Percentiles rank a stretch among this genome's conserved stretches.
Evolutionary conservation across 2,797 vertebrate genomes (phyloP).

Genomic region (Perdix hodgsoniae): DNA sequence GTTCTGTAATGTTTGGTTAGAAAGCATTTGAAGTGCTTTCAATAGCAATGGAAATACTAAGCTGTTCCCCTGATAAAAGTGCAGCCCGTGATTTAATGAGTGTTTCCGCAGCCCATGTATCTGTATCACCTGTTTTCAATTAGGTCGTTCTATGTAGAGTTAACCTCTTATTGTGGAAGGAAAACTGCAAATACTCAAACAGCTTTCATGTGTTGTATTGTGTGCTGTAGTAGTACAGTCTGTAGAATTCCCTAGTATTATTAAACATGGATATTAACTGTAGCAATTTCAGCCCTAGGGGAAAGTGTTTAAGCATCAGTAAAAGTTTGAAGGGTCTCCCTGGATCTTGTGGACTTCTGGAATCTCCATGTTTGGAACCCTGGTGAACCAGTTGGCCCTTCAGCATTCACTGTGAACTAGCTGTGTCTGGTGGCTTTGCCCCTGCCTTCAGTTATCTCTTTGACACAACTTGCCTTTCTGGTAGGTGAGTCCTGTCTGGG

Average conservation of each 20-base stretch:
- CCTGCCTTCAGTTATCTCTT: background rate
- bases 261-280: background rate
- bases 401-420: background rate
- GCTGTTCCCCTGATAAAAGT: slow-evolving; percentile 11
- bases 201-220: fast-evolving
- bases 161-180: background rate
- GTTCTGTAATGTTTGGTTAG: slow-evolving; percentile 36
- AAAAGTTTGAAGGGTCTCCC: background rate
- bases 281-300: background rate
- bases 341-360: background rate
- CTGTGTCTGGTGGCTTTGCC: background rate
- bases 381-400: background rate
- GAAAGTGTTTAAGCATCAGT: background rate
- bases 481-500: background rate
- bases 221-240: background rate
- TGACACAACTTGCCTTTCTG: background rate
- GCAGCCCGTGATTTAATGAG: background rate
- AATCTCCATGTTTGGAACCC: background rate
- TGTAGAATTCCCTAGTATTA: background rate
- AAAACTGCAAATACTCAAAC: background rate
- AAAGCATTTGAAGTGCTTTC: slow-evolving; percentile 66
- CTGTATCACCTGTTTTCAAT: slow-evolving; percentile 9
- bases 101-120: background rate
- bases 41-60: slow-evolving; percentile 2
- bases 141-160: background rate